Evolutionary conservation across 2,797 vertebrate genomes (phyloP).

Genomic region (Micropoecilia bifurca): DNA sequence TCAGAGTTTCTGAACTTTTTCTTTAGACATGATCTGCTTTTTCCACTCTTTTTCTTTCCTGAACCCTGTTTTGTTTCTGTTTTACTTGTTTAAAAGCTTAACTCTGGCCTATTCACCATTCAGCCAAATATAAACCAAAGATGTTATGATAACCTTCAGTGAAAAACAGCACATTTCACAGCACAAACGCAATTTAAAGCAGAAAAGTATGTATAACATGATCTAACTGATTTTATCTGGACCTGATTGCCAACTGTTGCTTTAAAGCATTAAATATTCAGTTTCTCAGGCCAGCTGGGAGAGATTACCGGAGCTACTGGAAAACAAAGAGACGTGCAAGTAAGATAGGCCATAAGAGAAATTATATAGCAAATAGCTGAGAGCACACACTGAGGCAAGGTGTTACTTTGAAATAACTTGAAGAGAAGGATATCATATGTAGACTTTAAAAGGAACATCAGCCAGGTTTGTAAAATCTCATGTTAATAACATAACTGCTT

Average conservation of each 20-base stretch:
- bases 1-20: neutral
- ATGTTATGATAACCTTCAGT: neutral
- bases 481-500: neutral
- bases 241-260: neutral
- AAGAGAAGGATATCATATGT: neutral
- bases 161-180: neutral
- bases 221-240: neutral
- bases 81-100: neutral
- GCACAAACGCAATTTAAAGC: neutral
- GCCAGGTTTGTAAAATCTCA: neutral
- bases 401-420: neutral
- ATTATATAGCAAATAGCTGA: neutral
- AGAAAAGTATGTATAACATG: neutral
- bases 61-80: neutral
- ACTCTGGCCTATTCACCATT: neutral
- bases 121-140: neutral
- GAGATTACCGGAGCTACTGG: neutral
- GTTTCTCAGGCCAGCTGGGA: neutral
- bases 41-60: neutral
- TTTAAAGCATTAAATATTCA: neutral
- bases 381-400: neutral
- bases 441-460: neutral
- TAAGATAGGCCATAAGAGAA: neutral
- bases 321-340: neutral
- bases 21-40: neutral